phyloP scores from a whole-genome alignment of 2,888 invertebrate genomes.

The Parnassius mnemosyne region DNA sequence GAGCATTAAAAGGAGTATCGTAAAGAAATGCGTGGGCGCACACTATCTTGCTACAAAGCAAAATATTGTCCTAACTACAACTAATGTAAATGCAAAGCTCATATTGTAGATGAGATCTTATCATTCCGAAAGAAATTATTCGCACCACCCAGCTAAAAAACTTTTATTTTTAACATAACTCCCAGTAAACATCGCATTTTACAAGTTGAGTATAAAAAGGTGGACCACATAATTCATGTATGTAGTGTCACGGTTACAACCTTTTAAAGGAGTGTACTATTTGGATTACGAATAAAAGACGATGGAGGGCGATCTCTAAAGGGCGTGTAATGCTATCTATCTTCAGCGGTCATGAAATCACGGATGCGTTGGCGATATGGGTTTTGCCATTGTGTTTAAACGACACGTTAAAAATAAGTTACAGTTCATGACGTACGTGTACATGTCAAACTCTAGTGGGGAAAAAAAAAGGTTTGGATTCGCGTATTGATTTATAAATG shows the following conservation, averaged over 20 bases:
- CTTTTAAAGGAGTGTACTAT: slow-evolving; percentile 30
- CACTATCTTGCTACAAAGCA: slow-evolving; percentile 28
- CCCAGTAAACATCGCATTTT: slow-evolving; percentile 20
- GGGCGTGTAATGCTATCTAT: slow-evolving; percentile 36
- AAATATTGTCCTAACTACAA: slow-evolving; percentile 34
- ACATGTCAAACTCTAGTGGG: not conserved
- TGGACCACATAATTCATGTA: slow-evolving; percentile 70
- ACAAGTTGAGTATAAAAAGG: slow-evolving; percentile 39
- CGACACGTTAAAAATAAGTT: slow-evolving; percentile 21
- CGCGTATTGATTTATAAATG: no score
- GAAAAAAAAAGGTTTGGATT: not conserved
- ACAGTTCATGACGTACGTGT: slow-evolving; percentile 8
- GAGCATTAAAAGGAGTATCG: slow-evolving; percentile 6
- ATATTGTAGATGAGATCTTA: slow-evolving; percentile 37
- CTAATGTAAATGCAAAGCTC: slow-evolving; percentile 45
- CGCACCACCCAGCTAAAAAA: slow-evolving; percentile 37
- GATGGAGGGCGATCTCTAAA: slow-evolving; percentile 31
- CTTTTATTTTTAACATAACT: slow-evolving; percentile 24
- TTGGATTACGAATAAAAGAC: slow-evolving; percentile 39
- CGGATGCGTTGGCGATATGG: slow-evolving; percentile 38
- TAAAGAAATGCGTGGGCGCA: slow-evolving; percentile 5
- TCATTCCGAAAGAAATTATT: slow-evolving; percentile 41
- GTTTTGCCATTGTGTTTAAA: slow-evolving; percentile 35
- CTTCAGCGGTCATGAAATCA: slow-evolving; percentile 36
- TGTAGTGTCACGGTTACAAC: slow-evolving; percentile 46